A percentile compares a stretch with the other conserved stretches of the same genome.
phyloP scores from a whole-genome alignment of 2,888 invertebrate species.

The Lacanobia oleracea region DNA sequence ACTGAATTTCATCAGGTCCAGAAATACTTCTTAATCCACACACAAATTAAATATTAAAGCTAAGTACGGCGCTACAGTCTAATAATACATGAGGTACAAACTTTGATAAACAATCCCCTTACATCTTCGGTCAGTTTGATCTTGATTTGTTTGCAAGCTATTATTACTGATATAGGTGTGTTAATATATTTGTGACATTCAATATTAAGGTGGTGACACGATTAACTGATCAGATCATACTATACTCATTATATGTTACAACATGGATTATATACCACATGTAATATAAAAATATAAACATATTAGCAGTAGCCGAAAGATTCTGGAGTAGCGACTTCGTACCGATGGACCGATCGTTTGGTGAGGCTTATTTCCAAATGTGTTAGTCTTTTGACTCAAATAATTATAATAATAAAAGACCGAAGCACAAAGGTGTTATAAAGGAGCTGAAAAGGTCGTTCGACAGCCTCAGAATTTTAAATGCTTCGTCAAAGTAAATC shows the following conservation, averaged over 20 bases:
- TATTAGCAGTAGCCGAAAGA: no score
- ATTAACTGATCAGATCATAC: no score
- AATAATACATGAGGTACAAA: neutral
- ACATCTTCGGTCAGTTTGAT: neutral
- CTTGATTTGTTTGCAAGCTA: neutral
- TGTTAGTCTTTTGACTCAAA: no score
- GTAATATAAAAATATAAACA: no score
- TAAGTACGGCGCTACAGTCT: neutral
- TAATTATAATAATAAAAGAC: neutral
- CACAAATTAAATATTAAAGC: neutral
- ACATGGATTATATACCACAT: no score
- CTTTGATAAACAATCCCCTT: neutral
- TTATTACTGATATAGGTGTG: neutral
- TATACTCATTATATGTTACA: no score
- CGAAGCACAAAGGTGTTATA: neutral
- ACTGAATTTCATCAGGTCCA: neutral
- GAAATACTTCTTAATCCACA: neutral
- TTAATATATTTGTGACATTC: neutral
- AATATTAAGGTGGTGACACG: no score
- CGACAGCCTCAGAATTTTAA: constrained; percentile 8
- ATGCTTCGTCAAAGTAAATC: constrained; percentile 19
- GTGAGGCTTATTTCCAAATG: neutral
- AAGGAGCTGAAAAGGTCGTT: no score
- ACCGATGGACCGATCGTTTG: neutral
- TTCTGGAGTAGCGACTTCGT: no score